phyloP scores from a whole-genome alignment of 2,113 vertebrate species.

The Oceanodroma tethys region DNA sequence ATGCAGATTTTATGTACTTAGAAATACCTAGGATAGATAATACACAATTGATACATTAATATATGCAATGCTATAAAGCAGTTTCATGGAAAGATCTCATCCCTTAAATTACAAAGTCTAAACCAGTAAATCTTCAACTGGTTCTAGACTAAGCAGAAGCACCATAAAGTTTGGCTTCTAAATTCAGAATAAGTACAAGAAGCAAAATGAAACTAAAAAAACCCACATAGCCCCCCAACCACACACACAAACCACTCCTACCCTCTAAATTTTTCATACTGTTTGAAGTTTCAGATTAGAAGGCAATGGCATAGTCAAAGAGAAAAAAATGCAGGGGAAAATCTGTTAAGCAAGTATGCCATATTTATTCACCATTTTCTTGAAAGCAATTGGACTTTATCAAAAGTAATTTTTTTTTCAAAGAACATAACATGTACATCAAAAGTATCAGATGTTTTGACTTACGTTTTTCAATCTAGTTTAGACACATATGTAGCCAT shows the following conservation, averaged over 20 bases:
- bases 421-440: neutral
- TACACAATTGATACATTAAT: neutral
- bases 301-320: neutral
- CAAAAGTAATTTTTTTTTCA: neutral
- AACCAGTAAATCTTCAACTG: neutral
- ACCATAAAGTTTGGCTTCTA: neutral
- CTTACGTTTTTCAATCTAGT: neutral
- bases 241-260: neutral
- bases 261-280: neutral
- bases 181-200: neutral
- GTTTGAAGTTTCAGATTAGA: neutral
- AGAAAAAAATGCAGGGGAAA: neutral
- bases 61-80: neutral
- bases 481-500: neutral
- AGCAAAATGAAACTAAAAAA: neutral
- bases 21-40: neutral
- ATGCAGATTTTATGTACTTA: neutral
- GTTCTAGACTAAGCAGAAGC: neutral
- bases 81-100: neutral
- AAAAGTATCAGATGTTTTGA: neutral
- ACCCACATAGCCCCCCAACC: neutral
- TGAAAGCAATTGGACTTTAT: neutral
- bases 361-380: neutral
- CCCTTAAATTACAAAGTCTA: neutral
- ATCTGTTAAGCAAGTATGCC: neutral